Evolutionary conservation across 2,113 vertebrate species (phyloP), one percentile per base, ranked within the genome.

Genomic region (Isurus oxyrinchus): DNA sequence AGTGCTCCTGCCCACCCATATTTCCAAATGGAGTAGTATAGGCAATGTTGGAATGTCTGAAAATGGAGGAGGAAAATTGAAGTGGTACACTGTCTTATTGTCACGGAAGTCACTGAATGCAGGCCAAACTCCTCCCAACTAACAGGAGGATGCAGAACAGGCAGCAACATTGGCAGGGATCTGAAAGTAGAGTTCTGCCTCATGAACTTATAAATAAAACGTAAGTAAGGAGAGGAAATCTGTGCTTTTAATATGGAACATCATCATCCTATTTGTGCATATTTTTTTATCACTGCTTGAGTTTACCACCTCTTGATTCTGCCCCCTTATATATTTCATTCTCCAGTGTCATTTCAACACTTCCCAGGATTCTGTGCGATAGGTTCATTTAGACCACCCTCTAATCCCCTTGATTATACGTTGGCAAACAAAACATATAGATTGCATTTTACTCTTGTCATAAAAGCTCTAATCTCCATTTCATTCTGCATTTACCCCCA

Each of bases 161-260:
- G 40, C 57, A 94, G 59, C 90, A 63, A 16, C 16, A 40, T 40
- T 94, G 59, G 35, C 35, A 63, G 16, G 23, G 35, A 94, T 94
- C n/a, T 40, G 59, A 94, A 94, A 94, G 59, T 94, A 63, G 59
- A 94, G 59, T 61, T 63, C 90, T 94, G 57, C 35, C 59, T 94
- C 57, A 94, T 61, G 53, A 94, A 23, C 21, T 94, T 66, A 63
- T 94, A 66, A 66, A 63, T 49, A 94, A 94, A 94, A 16, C 61
- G 44, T n/a, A 40, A 35, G 59, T 23, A 94, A 94, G 61, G 21
- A 35, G 5, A 55, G 21, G 90, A 94, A 63, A 35, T 44, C 81
- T 49, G 40, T 49, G 40, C 40, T 84, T 84, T 84, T 84, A 19
- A 49, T 19, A 23, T 44, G 19, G 16, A 84, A 84, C 40, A 84